phyloP scores from a whole-genome alignment of 2,888 invertebrate species.

The Agonum fuliginosum region DNA sequence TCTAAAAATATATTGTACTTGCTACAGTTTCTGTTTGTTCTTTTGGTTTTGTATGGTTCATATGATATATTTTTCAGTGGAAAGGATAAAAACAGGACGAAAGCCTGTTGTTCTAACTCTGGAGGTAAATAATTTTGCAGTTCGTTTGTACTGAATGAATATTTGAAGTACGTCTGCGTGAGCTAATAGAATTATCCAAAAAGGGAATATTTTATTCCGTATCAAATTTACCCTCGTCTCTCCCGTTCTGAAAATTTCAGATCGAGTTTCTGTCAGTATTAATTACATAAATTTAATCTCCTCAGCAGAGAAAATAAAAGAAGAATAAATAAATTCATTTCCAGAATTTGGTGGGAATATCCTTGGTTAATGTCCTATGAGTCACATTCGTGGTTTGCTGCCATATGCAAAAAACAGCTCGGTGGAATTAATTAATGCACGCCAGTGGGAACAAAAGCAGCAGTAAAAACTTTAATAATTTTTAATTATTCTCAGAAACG shows the following conservation, averaged over 20 bases:
- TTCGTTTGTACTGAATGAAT: too few relatives aligned
- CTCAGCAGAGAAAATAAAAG: background rate
- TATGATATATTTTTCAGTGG: too few relatives aligned
- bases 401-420: slow-evolving; percentile 58
- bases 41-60: too few relatives aligned
- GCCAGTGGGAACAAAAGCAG: slow-evolving; percentile 53
- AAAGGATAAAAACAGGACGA: too few relatives aligned
- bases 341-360: slow-evolving; percentile 21
- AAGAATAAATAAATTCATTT: slow-evolving; percentile 2
- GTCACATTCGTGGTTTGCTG: slow-evolving; percentile 58
- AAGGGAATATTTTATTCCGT: background rate
- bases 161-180: too few relatives aligned
- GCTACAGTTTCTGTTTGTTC: too few relatives aligned
- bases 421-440: slow-evolving; percentile 57
- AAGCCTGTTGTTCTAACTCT: too few relatives aligned
- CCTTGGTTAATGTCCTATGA: slow-evolving; percentile 23
- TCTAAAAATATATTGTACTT: too few relatives aligned
- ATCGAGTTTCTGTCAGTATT: background rate
- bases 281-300: background rate
- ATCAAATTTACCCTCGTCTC: background rate
- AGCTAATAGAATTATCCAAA: background rate
- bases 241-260: too few relatives aligned
- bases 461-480: slow-evolving; percentile 59
- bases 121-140: too few relatives aligned
- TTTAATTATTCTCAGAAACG: slow-evolving; percentile 59